Evolutionary conservation across 2,888 invertebrate species (phyloP).

Genomic region (Andrena chrysosceles): DNA sequence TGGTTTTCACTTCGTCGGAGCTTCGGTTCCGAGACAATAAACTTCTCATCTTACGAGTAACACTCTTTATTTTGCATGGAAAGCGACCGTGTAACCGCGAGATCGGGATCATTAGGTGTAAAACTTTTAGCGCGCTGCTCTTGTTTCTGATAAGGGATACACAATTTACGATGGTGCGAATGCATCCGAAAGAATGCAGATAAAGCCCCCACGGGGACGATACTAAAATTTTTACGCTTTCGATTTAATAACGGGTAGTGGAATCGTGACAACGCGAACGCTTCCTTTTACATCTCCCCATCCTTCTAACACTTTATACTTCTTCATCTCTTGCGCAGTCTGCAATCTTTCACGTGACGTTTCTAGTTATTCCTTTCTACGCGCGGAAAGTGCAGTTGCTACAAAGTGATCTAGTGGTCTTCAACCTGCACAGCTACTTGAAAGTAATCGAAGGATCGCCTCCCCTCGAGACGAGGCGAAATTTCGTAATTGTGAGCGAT

Average conservation of each 20-base stretch:
- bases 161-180: background rate
- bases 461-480: background rate
- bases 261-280: too few relatives aligned
- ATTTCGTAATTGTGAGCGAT: conserved; percentile 4
- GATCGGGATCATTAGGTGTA: conserved; percentile 11
- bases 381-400: too few relatives aligned
- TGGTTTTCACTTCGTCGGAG: conserved; percentile 14
- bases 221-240: conserved; percentile 2
- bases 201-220: background rate
- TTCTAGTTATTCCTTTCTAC: too few relatives aligned
- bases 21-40: conserved; percentile 26
- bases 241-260: background rate
- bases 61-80: conserved; percentile 1
- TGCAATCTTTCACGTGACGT: too few relatives aligned
- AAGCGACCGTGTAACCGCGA: background rate
- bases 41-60: background rate
- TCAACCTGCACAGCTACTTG: too few relatives aligned
- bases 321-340: too few relatives aligned
- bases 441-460: too few relatives aligned
- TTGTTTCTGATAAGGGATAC: background rate
- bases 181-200: background rate
- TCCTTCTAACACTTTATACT: too few relatives aligned
- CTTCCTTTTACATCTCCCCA: too few relatives aligned
- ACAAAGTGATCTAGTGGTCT: too few relatives aligned
- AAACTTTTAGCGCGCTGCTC: background rate